Base-by-base conservation (phyloP, 2,113 vertebrate genomes). In the Atrichornis clamosus region DNA sequence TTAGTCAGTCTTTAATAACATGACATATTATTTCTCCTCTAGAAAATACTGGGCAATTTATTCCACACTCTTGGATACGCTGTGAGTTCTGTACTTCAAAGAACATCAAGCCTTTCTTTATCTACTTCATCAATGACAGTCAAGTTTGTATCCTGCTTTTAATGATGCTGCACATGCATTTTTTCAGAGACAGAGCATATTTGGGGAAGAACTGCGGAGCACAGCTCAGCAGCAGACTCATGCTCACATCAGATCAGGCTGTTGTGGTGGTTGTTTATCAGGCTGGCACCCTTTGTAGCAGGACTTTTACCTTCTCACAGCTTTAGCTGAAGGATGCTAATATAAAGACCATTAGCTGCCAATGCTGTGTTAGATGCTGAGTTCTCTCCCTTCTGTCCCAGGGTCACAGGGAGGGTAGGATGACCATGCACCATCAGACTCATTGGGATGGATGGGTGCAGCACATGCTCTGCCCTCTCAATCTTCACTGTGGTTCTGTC, bases 51-150 rank as follows among this genome's bases (percentile, higher is more conserved):
- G 47, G 50, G 64, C 55, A 74, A 77, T 69, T 75, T 83, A 72
- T 76, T 81, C 69, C 53, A 22, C 5, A 13, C 22, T 91, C 37
- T 68, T 28, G 87, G 52, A 65, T 69, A 78, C 30, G 60, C 78
- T 28, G 64, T 62, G 69, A 77, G 69, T 70, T 94, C 64, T 63
- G n/a, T 27, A 91, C 88, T 93, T 94, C 90, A 96, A 74, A 93
- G 90, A 49, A 63, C 47, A 55, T 63, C 65, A 63, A 60, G 41
- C 47, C 7, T 8, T 44, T 65, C 78, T 84, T 95, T 87, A 91
- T 74, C 64, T 52, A 22, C 65, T 87, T 84, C 47, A 75, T 47
- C 69, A 70, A 15, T 21, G 88, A 78, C 84, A 94, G 62, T 46
- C 46, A 74, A 82, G 58, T 63, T 53, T 35, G 24, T 47, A 82